These are phyloP conservation scores for Dolomedes plantarius DNA, from an alignment of 2,888 invertebrate species.

Conservation along the genomic window DNA sequence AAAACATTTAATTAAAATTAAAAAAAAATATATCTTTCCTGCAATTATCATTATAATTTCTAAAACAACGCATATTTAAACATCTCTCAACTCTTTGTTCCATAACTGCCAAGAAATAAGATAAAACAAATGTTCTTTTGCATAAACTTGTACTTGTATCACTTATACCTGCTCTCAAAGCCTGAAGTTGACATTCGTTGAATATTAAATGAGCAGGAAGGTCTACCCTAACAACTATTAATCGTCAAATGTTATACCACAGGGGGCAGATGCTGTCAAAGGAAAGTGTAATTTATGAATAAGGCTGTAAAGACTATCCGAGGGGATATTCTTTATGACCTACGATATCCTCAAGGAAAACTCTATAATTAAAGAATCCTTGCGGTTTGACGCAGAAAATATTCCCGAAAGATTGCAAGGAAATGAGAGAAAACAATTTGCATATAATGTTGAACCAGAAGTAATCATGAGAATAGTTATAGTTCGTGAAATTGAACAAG, in stretches of 20 bases:
- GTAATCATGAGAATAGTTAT: not conserved
- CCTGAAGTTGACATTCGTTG: not conserved
- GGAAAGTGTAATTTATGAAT: slow-evolving; percentile 45
- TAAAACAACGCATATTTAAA: not conserved
- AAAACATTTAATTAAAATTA: too few species aligned
- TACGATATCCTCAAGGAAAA: slow-evolving; percentile 15
- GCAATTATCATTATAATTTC: too few species aligned
- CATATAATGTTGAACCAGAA: not conserved
- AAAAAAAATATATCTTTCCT: not conserved
- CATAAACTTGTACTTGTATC: not conserved
- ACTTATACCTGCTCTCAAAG: not conserved
- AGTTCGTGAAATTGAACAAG: too few species aligned
- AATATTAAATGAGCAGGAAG: slow-evolving; percentile 12
- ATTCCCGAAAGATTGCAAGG: not conserved
- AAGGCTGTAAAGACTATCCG: slow-evolving; percentile 7
- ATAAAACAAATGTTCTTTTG: not conserved
- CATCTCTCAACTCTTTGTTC: too few species aligned
- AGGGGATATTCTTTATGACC: slow-evolving; percentile 36
- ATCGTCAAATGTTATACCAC: slow-evolving; percentile 41
- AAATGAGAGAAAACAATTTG: not conserved
- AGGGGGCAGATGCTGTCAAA: slow-evolving; percentile 36
- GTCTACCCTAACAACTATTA: slow-evolving; percentile 48
- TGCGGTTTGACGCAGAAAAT: slow-evolving; percentile 17
- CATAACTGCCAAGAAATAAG: not conserved
- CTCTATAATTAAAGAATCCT: slow-evolving; percentile 46